phyloP scores from a whole-genome alignment of 1,140 invertebrate genomes.

The Gryon sp. region DNA sequence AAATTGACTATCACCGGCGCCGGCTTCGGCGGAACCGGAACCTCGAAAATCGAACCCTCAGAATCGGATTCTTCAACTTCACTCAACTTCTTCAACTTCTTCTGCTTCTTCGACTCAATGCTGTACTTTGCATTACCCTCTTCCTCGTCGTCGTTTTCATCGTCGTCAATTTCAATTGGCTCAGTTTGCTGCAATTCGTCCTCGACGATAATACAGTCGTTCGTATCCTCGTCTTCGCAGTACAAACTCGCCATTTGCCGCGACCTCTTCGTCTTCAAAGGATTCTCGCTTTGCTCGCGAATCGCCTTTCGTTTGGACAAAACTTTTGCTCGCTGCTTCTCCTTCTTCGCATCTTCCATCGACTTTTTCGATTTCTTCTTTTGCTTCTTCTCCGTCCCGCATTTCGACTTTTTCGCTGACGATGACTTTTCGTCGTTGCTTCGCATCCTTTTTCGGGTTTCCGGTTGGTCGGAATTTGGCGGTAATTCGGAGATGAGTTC shows the following conservation, averaged over 20 bases:
- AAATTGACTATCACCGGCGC: constrained; percentile 70
- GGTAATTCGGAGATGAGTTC: too few relatives aligned
- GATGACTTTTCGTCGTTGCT: not conserved
- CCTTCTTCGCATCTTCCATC: too few relatives aligned
- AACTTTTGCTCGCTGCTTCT: too few relatives aligned
- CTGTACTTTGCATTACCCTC: constrained; percentile 8
- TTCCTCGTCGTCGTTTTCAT: too few relatives aligned
- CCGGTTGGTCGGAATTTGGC: too few relatives aligned
- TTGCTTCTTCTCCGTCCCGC: not conserved
- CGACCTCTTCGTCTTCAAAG: not conserved
- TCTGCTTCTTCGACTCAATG: not conserved
- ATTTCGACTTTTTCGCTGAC: not conserved
- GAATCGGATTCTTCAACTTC: constrained; percentile 61
- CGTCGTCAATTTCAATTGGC: too few relatives aligned
- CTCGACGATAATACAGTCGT: too few relatives aligned
- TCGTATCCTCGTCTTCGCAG: too few relatives aligned
- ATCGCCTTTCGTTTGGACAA: too few relatives aligned
- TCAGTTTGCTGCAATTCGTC: too few relatives aligned
- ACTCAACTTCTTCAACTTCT: not conserved
- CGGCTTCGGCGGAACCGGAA: constrained; percentile 75
- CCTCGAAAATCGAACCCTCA: constrained; percentile 73
- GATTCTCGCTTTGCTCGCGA: too few relatives aligned
- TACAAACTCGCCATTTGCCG: too few relatives aligned
- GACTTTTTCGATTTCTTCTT: not conserved
- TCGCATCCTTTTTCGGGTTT: not conserved